Evolutionary conservation across 2,888 invertebrate species (phyloP).

Genomic region (Melinaea marsaeus): DNA sequence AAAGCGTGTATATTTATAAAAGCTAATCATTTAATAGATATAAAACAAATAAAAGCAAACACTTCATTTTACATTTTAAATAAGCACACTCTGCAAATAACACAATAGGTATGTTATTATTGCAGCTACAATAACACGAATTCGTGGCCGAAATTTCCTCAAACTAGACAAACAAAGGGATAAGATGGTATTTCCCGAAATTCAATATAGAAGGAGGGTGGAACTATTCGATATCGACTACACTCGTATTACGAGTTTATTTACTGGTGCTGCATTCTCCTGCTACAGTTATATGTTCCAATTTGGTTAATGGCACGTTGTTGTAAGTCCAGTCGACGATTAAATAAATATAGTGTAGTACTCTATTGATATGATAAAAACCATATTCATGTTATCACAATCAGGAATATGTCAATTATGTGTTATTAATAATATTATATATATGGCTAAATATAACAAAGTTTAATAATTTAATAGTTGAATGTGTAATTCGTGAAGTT

Average conservation of each 20-base stretch:
- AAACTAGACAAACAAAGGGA: slow-evolving; percentile 30
- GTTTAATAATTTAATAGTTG: too few relatives aligned
- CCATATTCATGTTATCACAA: too few relatives aligned
- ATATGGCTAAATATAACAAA: too few relatives aligned
- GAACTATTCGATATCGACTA: slow-evolving; percentile 21
- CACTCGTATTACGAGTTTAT: slow-evolving; percentile 16
- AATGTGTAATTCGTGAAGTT: too few relatives aligned
- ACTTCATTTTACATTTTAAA: neutral
- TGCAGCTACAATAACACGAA: slow-evolving; percentile 21
- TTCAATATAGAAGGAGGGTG: slow-evolving; percentile 29
- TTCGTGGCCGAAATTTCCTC: slow-evolving; percentile 30
- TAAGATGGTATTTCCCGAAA: slow-evolving; percentile 30
- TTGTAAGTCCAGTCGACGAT: slow-evolving; percentile 12
- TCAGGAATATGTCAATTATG: too few relatives aligned
- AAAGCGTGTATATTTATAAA: neutral
- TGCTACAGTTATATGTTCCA: slow-evolving; percentile 17
- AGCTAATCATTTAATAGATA: neutral
- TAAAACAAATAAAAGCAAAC: neutral
- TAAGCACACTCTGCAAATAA: slow-evolving; percentile 2
- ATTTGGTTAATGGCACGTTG: slow-evolving; percentile 17
- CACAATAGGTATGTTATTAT: neutral
- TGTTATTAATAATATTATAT: too few relatives aligned
- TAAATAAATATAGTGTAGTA: too few relatives aligned
- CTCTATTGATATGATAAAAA: too few relatives aligned
- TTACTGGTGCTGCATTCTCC: slow-evolving; percentile 20